Base-by-base conservation (phyloP, 1,140 invertebrate species). In the Micrasema longulum region DNA sequence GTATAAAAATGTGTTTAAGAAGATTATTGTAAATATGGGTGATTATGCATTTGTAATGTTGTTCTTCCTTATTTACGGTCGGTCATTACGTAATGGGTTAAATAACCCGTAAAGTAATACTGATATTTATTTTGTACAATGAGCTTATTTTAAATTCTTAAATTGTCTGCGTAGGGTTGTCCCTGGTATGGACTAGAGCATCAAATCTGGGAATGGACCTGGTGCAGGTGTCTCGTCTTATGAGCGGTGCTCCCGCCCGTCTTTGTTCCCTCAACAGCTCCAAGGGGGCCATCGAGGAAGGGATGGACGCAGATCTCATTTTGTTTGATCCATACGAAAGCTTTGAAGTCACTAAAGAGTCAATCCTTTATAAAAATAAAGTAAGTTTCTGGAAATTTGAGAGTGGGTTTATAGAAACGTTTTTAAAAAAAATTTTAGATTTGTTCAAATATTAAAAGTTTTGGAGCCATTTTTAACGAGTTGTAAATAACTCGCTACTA, bases 251-350 rank as follows among this genome's bases (percentile, higher is more conserved):
- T 14, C 90, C 91, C 1, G 89, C 91, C 1, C 80, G 83, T 47
- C 79, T 92, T 1, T 88, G 88, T 64, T 87, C 89, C 9, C 80
- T 92, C 7, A 80, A 87, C 20, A 66, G 84, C 9, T 77, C 81
- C 2, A 92, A 92, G 79, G 91, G 90, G 0, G 79, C 84, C 43
- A 80, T 92, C 6, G 79, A 81, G 45, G 78, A 82, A 14, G 90
- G 90, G n/a, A 85, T 87, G 73, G 91, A 92, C 77, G 91, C 91
- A 0, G 91, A 93, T 80, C 87, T 93, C 64, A 88, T 92, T 36
- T 86, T 92, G 26, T 93, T 91, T 85, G 83, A 90, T 79, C 90
- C 91, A 0, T 85, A 91, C 3, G 84, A 85, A 50, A 80, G 80
- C n/a, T 89, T 88, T 75, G 80, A 77, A 48, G 87, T 90, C 3